Evolutionary conservation across 1,140 invertebrate genomes (phyloP), one percentile per base, ranked within the genome.

Genomic region (Charaxes varanes): DNA sequence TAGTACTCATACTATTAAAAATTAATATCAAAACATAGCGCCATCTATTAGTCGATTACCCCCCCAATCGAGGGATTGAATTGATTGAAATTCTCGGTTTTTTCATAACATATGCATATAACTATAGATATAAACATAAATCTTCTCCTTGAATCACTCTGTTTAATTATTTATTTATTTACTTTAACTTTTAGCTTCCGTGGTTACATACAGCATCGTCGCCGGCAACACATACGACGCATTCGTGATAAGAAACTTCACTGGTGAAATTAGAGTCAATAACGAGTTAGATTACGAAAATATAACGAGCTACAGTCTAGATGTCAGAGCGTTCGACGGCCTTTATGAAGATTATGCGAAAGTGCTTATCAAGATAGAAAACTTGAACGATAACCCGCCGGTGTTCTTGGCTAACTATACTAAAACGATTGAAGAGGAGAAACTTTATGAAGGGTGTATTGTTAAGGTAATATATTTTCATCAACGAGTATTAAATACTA

Each of bases 351-450:
- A 94, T 56, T 88, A 88, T 15, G 90, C 93, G 0, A 88, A 86
- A 33, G 93, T 96, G 0, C 85, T 88, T 13, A 93, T 96, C 13
- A 90, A 90, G 40, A 91, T 96, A 26, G 88, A 89, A 42, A 93
- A 96, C 62, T 88, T 94, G 2, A 95, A 96, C 61, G 94, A 96
- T 61, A 94, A 94, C 73, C 88, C 88, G 0, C 94, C 94, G 0
- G 86, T 90, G 0, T 95, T 96, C 60, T 81, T 89, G 26, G 74
- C 89, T 0, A 89, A 86, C 31, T 86, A 87, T 46, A 92, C 90
- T 34, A 89, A 87, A 6, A 91, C 88, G 2, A 91, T 93, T 31
- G 76, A 88, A 28, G 93, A 94, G 70, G 91, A 93, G 64, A 82
- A 77, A 32, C 50, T 90, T 6, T 80, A 88, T 32, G 70, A 85